A percentile compares a stretch with the other conserved stretches of the same genome.
These are phyloP conservation scores for Stenotaenia linearis DNA, from an alignment of 2,888 invertebrate species.

Conservation along the genomic window DNA sequence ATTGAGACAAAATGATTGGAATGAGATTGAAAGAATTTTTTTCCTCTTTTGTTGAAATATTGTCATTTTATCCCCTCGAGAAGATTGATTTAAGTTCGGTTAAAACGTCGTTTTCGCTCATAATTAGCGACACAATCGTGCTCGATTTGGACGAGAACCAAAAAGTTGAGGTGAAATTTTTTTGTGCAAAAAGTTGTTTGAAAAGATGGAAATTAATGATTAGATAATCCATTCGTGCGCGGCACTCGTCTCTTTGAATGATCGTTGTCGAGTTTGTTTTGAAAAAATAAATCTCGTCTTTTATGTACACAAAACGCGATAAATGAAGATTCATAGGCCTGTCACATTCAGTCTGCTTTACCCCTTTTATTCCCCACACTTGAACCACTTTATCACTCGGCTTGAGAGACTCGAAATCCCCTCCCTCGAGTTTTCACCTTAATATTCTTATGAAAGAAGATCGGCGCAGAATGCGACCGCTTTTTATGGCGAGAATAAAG, in stretches of 20 bases:
- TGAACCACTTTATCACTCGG: constrained; percentile 4
- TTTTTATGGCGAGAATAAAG: constrained; percentile 7
- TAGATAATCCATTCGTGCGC: background rate
- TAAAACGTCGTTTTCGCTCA: background rate
- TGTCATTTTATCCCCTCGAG: background rate
- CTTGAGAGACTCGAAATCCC: background rate
- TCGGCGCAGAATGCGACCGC: background rate
- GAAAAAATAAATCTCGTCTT: constrained; percentile 4
- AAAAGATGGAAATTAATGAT: background rate
- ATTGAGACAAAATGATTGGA: background rate
- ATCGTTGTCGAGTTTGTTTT: background rate
- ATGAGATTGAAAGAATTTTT: background rate
- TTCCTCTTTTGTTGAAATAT: background rate
- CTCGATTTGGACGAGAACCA: background rate
- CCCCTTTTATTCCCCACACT: background rate
- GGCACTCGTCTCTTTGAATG: background rate
- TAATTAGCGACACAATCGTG: background rate
- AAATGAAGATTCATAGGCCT: constrained; percentile 10
- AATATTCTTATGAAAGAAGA: background rate
- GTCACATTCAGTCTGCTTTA: constrained; percentile 7
- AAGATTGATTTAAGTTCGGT: background rate
- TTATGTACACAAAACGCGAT: background rate
- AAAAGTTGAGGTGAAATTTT: background rate
- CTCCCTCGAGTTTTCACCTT: constrained; percentile 17
- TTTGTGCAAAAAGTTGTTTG: background rate